These are phyloP conservation scores for Formica aserva DNA, from an alignment of 2,888 invertebrate genomes.

Conservation along the genomic window DNA sequence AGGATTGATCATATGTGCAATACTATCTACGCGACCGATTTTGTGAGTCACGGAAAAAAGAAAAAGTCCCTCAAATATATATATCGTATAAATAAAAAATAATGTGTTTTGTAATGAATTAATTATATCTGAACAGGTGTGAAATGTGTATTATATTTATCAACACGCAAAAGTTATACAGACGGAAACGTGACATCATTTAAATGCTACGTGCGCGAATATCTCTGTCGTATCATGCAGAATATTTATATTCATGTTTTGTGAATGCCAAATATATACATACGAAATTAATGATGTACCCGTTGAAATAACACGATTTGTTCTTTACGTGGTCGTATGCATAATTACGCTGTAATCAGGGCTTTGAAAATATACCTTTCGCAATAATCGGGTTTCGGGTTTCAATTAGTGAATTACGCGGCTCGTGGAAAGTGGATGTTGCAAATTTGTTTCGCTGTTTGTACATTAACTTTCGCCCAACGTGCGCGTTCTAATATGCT, in stretches of 20 bases:
- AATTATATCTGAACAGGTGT: not conserved
- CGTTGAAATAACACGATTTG: conserved; percentile 6
- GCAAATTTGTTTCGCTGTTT: conserved; percentile 6
- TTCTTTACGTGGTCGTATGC: conserved; percentile 6
- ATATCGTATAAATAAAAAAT: not conserved
- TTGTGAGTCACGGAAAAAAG: not conserved
- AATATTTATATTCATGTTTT: conserved; percentile 23
- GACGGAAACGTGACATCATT: not conserved
- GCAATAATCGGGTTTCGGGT: conserved; percentile 2
- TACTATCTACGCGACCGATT: not conserved
- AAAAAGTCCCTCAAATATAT: not conserved
- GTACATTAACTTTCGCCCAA: not conserved
- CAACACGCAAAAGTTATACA: not conserved
- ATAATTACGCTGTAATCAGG: conserved; percentile 12
- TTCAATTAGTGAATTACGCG: conserved; percentile 15
- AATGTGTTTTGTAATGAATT: not conserved
- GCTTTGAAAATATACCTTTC: not conserved
- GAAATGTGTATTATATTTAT: not conserved
- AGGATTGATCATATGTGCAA: too few relatives aligned
- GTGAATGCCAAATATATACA: conserved; percentile 1
- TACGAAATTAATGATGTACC: conserved; percentile 7
- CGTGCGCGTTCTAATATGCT: not conserved
- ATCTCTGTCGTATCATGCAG: not conserved
- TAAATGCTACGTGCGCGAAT: not conserved
- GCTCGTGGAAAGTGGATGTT: not conserved